Conservation (phyloP, 2,888 invertebrate genomes). For the Deilephila porcellus region DNA sequence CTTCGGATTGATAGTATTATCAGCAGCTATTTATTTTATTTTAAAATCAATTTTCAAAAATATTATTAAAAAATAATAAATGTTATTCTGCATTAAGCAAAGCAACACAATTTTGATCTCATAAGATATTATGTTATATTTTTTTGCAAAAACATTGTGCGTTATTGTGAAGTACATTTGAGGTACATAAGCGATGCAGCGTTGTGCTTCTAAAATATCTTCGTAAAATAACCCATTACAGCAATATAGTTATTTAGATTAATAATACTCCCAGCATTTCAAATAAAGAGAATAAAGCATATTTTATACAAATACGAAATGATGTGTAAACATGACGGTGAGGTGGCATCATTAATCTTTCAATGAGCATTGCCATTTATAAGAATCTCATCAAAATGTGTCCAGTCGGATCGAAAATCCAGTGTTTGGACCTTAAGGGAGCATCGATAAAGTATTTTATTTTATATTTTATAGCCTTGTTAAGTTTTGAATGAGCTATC, state of each 20-base stretch:
- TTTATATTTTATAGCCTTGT: neutral
- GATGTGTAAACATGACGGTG: conserved; percentile 52
- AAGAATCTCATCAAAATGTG: conserved; percentile 23
- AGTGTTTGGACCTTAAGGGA: conserved; percentile 2
- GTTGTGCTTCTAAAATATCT: neutral
- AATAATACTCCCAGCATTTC: neutral
- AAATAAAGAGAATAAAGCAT: conserved; percentile 19
- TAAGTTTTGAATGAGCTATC: neutral
- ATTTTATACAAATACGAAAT: conserved; percentile 18
- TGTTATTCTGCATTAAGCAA: neutral
- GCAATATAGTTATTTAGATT: neutral
- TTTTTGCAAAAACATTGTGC: neutral
- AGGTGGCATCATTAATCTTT: conserved; percentile 61
- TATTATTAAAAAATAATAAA: neutral
- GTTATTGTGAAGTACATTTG: neutral
- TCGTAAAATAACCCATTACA: neutral
- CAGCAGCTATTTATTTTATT: neutral
- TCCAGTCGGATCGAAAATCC: conserved; percentile 5
- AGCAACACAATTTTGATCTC: neutral
- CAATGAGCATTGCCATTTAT: conserved; percentile 77
- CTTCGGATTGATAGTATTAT: neutral
- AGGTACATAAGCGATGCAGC: neutral
- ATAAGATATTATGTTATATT: neutral
- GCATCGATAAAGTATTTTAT: neutral
- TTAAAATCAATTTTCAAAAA: too few species aligned